Evolutionary conservation across 2,888 invertebrate genomes (phyloP).

Genomic region (Himalopsyche japonica): DNA sequence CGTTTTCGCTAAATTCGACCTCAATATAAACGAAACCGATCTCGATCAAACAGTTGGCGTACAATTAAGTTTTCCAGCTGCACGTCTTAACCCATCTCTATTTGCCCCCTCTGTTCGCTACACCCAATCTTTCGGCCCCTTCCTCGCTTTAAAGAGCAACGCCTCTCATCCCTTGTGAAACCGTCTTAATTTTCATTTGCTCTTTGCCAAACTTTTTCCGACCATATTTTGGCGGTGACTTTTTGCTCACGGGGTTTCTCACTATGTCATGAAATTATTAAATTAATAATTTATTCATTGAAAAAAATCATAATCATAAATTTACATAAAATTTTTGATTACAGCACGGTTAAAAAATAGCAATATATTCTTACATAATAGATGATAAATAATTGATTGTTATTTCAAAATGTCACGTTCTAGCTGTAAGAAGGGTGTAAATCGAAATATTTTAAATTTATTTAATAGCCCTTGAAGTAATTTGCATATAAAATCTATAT

Average conservation of each 20-base stretch:
- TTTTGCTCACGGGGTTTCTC: slow-evolving; percentile 6
- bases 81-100: not conserved
- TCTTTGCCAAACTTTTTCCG: slow-evolving; percentile 27
- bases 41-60: not conserved
- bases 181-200: slow-evolving; percentile 40
- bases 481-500: no score
- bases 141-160: not conserved
- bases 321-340: no score
- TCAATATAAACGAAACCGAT: not conserved
- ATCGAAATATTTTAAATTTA: no score
- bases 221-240: slow-evolving; percentile 37
- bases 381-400: no score
- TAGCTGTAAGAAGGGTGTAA: no score
- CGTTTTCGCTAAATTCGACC: not conserved
- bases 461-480: no score
- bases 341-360: no score
- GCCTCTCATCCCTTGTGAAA: slow-evolving; percentile 11
- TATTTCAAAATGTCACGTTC: no score
- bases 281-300: no score
- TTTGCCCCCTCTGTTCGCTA: not conserved
- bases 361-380: no score
- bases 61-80: not conserved
- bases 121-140: not conserved
- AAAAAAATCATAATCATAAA: no score
- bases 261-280: not conserved